These are phyloP conservation scores for Andrena flavipes DNA, from an alignment of 2,888 invertebrate genomes.

Conservation along the genomic window DNA sequence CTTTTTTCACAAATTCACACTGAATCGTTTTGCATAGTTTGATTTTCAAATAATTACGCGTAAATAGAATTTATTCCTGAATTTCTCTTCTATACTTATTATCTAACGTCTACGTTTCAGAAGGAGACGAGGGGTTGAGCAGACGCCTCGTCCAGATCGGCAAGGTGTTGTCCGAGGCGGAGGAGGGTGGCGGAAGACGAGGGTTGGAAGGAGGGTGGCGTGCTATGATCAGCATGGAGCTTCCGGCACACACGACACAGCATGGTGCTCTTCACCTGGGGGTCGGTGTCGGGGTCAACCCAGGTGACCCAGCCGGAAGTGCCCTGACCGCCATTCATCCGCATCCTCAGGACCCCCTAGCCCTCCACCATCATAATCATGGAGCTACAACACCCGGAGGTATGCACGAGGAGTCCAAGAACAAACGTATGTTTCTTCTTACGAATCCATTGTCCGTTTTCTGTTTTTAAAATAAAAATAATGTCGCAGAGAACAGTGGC, in stretches of 20 bases:
- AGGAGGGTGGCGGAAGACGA: conserved; percentile 76
- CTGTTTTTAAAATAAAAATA: not conserved
- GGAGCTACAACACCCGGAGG: conserved; percentile 80
- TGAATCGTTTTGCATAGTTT: too few species aligned
- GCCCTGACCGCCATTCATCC: conserved; percentile 81
- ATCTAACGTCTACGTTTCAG: conserved; percentile 8
- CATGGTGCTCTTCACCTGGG: conserved; percentile 82
- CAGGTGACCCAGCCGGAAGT: conserved; percentile 80
- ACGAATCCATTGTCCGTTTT: conserved; percentile 72
- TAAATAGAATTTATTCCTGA: too few species aligned
- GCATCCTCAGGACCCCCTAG: conserved; percentile 81
- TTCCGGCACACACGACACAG: conserved; percentile 82
- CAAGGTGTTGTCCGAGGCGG: conserved; percentile 76
- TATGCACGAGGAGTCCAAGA: conserved; percentile 83
- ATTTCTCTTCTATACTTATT: not conserved
- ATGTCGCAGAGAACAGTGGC: conserved; percentile 43
- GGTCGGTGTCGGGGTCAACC: conserved; percentile 79
- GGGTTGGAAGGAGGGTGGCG: conserved; percentile 79
- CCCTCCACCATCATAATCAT: conserved; percentile 82
- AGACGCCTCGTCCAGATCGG: conserved; percentile 77
- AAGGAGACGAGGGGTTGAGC: conserved; percentile 61
- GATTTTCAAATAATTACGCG: too few species aligned
- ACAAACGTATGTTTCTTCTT: conserved; percentile 84
- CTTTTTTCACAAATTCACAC: too few species aligned
- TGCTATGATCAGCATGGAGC: conserved; percentile 84